Evolutionary conservation across 2,797 vertebrate species (phyloP).

Genomic region (Lutjanus campechanus): DNA sequence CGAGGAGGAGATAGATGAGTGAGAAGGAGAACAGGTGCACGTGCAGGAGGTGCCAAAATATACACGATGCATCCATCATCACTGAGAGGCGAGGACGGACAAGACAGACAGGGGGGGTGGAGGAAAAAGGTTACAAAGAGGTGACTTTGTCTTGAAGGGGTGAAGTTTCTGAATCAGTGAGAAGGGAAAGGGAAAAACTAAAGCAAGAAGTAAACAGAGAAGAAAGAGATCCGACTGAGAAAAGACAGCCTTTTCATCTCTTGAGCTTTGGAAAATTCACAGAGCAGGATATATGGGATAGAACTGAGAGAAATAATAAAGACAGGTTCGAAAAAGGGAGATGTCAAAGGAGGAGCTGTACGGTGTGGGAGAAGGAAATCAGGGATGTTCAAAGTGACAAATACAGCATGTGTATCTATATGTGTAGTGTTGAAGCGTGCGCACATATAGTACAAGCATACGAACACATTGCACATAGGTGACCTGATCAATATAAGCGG

Average conservation of each 20-base stretch:
- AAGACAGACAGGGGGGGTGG: constrained; percentile 48
- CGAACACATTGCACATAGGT: constrained; percentile 33
- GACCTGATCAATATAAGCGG: constrained; percentile 56
- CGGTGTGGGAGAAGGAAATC: constrained; percentile 18
- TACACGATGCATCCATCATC: constrained; percentile 38
- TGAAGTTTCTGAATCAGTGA: constrained; percentile 10
- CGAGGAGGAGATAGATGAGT: constrained; percentile 48
- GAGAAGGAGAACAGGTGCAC: constrained; percentile 39
- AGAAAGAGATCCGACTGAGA: constrained; percentile 17
- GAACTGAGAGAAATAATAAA: constrained; percentile 60
- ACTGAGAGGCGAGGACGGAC: constrained; percentile 50
- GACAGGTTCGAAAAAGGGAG: constrained; percentile 8
- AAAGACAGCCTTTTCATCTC: constrained; percentile 29
- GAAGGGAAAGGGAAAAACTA: not conserved
- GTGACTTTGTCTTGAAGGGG: constrained; percentile 33
- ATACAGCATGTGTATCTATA: constrained; percentile 8
- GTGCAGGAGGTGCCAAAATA: constrained; percentile 42
- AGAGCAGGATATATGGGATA: constrained; percentile 6
- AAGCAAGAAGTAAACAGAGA: constrained; percentile 34
- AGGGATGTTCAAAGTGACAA: constrained; percentile 11
- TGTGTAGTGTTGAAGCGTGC: not conserved
- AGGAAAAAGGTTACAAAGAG: constrained; percentile 34
- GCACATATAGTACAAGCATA: constrained; percentile 8
- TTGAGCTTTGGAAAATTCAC: constrained; percentile 19
- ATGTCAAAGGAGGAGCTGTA: constrained; percentile 18